A percentile compares a stretch with the other conserved stretches of the same genome.
Evolutionary conservation across 1,140 invertebrate species (phyloP).

Genomic region (Drosophila pachea): DNA sequence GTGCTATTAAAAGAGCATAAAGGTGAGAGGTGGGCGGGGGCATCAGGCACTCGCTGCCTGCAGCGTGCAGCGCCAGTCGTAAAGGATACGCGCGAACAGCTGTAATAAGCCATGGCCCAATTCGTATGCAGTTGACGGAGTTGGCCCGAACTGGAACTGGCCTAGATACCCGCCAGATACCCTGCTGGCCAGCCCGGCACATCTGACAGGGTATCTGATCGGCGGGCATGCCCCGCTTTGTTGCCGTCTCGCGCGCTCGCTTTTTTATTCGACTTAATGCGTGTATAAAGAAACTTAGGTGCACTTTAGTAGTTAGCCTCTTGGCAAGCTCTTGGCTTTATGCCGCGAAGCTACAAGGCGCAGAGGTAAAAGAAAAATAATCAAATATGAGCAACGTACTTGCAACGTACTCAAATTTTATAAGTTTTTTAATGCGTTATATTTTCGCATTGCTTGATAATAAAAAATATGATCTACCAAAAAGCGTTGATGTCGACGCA

Average conservation of each 20-base stretch:
- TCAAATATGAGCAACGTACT: slow-evolving; percentile 18
- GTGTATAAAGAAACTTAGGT: slow-evolving; percentile 57
- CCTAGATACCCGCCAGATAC: slow-evolving; percentile 11
- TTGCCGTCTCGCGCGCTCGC: slow-evolving; percentile 1
- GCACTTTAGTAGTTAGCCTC: slow-evolving; percentile 68
- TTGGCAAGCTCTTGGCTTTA: slow-evolving; percentile 51
- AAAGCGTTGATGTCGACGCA: slow-evolving; percentile 32
- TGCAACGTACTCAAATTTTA: slow-evolving; percentile 56
- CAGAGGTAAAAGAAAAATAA: slow-evolving; percentile 23
- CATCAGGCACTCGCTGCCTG: slow-evolving; percentile 24
- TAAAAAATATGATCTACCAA: slow-evolving; percentile 56
- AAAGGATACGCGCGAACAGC: slow-evolving; percentile 42
- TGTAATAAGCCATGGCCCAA: slow-evolving; percentile 52
- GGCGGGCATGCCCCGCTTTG: not conserved
- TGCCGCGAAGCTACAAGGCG: slow-evolving; percentile 26
- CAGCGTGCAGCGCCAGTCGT: slow-evolving; percentile 39
- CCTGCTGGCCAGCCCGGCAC: too few relatives aligned
- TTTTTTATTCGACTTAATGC: slow-evolving; percentile 42
- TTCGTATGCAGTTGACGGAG: slow-evolving; percentile 37
- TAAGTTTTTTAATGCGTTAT: slow-evolving; percentile 51
- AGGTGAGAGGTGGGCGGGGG: slow-evolving; percentile 59
- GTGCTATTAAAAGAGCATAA: slow-evolving; percentile 75
- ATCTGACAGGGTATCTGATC: not conserved
- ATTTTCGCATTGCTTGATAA: slow-evolving; percentile 44
- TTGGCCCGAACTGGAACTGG: slow-evolving; percentile 24